phyloP scores from a whole-genome alignment of 2,888 invertebrate species.

The Gymnoscelis rufifasciata region DNA sequence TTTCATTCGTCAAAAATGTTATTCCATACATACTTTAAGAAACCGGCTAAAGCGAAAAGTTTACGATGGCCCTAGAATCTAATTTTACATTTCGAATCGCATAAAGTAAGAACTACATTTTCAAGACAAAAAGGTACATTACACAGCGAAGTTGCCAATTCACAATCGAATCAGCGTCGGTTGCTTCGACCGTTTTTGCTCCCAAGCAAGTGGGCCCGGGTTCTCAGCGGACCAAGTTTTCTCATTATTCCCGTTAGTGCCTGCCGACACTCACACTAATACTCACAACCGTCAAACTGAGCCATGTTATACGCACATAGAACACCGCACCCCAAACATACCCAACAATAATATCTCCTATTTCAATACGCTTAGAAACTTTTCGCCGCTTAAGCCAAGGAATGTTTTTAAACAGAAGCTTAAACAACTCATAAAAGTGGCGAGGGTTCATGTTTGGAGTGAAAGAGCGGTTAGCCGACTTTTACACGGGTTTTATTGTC shows the following conservation, averaged over 20 bases:
- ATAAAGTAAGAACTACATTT: neutral
- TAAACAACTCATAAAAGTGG: slow-evolving; percentile 64
- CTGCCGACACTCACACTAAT: slow-evolving; percentile 53
- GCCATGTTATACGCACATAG: slow-evolving; percentile 48
- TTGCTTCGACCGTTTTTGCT: slow-evolving; percentile 44
- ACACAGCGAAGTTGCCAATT: slow-evolving; percentile 31
- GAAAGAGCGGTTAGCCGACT: slow-evolving; percentile 65
- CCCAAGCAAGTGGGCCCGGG: slow-evolving; percentile 38
- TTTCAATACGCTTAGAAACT: slow-evolving; percentile 52
- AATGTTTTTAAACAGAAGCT: slow-evolving; percentile 59
- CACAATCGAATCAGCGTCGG: slow-evolving; percentile 44
- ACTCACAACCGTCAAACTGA: slow-evolving; percentile 50
- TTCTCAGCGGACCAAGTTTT: slow-evolving; percentile 64
- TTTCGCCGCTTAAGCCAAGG: slow-evolving; percentile 40
- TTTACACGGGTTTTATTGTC: slow-evolving; percentile 75
- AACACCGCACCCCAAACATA: slow-evolving; percentile 32
- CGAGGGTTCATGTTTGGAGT: slow-evolving; percentile 49
- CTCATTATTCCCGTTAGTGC: slow-evolving; percentile 68
- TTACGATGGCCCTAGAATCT: no score
- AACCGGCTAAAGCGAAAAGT: no score
- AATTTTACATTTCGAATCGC: no score
- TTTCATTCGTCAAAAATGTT: no score
- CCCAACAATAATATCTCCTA: slow-evolving; percentile 37
- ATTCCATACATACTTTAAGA: no score
- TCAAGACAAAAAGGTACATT: slow-evolving; percentile 11